Base-by-base conservation (phyloP, 2,797 vertebrate genomes). In the Lepus townsendii region DNA sequence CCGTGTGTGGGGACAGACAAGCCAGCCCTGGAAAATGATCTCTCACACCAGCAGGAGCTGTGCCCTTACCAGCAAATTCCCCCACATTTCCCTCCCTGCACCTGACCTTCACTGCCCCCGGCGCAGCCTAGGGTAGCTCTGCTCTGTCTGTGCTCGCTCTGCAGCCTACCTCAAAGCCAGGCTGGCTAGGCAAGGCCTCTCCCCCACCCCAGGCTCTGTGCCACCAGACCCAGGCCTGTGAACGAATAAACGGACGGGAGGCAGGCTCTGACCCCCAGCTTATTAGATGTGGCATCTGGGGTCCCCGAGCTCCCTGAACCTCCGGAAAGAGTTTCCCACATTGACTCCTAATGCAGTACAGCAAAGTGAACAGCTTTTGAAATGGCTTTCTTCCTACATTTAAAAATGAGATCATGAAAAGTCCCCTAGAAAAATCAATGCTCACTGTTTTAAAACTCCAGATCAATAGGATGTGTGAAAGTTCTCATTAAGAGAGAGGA, bases 401-500 rank as follows among this genome's bases (percentile, higher is more conserved):
- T 97, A 92, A 96, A 97, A 98, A 97, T 47, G 97, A 96, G 92
- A 57, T 54, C 90, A 88, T 91, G 95, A 95, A 97, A 98, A 98
- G 83, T 93, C 26, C 62, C 82, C 90, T 83, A 47, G 92, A 93
- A 96, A 97, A 97, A 97, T 97, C 97, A 87, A 96, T 95, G 47
- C 38, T 54, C 32, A 32, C 79, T 95, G 98, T 98, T 97, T 97
- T 94, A 96, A 97, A 97, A 92, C 93, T 88, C 90, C 66, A 63
- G 98, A 98, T 98, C 96, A 97, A 97, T 97, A 88, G 9, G 95
- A 97, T 17, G 89, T 95, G 96, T 93, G 85, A 88, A 98, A 94
- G 78, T 96, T 97, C 96, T 97, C 96, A 68, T 91, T 97, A 95
- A 89, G 93, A 96, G 54, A 95, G 62, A 96, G 91, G 94, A 96